A percentile compares a stretch with the other conserved stretches of the same genome.
Conservation (phyloP, 35 echinoderm and acorn worm species). For the Lytechinus pictus region DNA sequence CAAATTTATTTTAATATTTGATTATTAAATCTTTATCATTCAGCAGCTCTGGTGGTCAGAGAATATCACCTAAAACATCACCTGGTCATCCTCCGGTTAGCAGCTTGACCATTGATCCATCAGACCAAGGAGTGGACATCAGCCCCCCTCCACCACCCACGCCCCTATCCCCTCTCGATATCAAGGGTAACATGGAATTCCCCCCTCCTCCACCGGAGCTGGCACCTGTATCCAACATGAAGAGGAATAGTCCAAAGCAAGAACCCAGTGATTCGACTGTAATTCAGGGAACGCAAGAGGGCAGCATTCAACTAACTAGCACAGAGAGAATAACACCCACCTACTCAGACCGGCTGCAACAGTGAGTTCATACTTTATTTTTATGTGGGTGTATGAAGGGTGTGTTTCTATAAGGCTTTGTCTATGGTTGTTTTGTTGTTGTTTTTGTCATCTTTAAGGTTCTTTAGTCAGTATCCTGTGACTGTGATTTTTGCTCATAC, state of each 20-base stretch:
- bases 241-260: background rate
- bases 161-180: background rate
- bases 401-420: background rate
- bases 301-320: background rate
- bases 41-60: background rate
- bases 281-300: background rate
- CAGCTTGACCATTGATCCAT: background rate
- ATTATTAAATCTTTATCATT: too few species aligned
- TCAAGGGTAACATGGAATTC: background rate
- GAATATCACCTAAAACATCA: background rate
- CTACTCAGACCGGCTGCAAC: background rate
- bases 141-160: constrained; percentile 47
- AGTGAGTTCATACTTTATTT: background rate
- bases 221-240: background rate
- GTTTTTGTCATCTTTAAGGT: background rate
- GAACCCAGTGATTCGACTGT: background rate
- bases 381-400: background rate
- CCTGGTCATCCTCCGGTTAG: background rate
- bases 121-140: background rate
- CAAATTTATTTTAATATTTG: too few species aligned
- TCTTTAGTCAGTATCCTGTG: background rate
- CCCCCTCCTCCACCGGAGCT: constrained; percentile 30
- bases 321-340: background rate
- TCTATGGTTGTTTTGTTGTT: constrained; percentile 25
- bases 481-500: background rate